A percentile compares a stretch with the other conserved stretches of the same genome.
Conservation (phyloP, 2,113 vertebrate genomes). For the Elaphurus davidianus region DNA sequence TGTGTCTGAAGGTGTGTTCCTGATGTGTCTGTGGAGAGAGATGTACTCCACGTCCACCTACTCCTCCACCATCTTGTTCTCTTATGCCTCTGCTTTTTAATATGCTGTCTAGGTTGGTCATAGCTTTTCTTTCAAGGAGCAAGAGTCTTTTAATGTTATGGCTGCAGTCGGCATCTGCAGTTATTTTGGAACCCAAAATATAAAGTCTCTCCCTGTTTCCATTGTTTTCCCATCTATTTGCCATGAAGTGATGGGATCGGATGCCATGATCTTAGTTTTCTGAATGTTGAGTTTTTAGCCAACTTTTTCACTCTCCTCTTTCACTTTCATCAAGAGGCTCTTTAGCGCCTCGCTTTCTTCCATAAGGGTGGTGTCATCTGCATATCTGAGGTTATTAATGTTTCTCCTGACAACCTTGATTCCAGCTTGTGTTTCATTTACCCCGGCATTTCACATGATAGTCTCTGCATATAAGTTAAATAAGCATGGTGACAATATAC, state of each 20-base stretch:
- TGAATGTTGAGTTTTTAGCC: neutral
- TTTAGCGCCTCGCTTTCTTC: neutral
- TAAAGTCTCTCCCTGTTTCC: neutral
- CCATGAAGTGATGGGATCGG: neutral
- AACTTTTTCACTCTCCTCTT: neutral
- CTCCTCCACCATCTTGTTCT: neutral
- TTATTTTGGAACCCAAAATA: fast-evolving
- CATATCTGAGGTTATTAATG: neutral
- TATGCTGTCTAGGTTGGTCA: neutral
- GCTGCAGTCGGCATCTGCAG: neutral
- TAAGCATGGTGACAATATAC: neutral
- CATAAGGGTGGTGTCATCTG: neutral
- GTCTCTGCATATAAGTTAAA: neutral
- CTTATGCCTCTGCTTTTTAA: neutral
- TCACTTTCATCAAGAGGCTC: neutral
- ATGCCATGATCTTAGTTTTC: neutral
- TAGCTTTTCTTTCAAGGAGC: neutral
- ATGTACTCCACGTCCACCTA: neutral
- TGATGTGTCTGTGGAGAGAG: neutral
- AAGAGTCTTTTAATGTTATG: neutral
- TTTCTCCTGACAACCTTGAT: neutral
- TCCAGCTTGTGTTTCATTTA: neutral
- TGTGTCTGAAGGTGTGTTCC: neutral
- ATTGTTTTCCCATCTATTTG: neutral
- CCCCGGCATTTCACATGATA: neutral